These are phyloP conservation scores for Corydoras maculifer DNA, from an alignment of 2,113 vertebrate genomes.

Conservation along the genomic window DNA sequence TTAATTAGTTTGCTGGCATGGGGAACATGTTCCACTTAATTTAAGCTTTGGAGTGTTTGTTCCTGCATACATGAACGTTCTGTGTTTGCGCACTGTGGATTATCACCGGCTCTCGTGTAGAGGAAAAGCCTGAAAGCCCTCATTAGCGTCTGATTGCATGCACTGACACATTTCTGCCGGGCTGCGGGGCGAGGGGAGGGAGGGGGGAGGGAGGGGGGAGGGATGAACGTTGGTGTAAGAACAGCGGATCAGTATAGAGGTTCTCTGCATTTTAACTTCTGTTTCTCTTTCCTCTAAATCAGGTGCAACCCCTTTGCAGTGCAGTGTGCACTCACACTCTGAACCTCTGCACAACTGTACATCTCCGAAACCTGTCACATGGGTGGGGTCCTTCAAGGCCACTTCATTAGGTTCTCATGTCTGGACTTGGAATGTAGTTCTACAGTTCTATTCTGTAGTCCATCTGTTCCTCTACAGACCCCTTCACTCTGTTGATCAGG, in stretches of 20 bases:
- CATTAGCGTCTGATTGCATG: constrained; percentile 25
- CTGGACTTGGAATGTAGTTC: no score
- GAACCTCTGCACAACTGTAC: not conserved
- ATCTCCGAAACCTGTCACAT: no score
- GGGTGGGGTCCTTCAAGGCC: no score
- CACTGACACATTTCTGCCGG: not conserved
- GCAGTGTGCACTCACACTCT: not conserved
- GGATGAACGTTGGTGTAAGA: not conserved
- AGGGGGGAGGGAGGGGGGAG: not conserved
- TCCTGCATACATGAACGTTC: not conserved
- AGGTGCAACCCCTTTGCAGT: constrained; percentile 4
- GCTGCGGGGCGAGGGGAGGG: not conserved
- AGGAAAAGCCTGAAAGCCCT: constrained; percentile 13
- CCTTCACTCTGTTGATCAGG: no score
- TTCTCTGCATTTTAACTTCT: not conserved
- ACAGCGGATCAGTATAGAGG: not conserved
- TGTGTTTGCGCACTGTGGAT: constrained; percentile 1
- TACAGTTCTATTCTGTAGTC: no score
- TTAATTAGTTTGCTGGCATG: constrained; percentile 22
- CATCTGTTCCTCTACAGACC: no score
- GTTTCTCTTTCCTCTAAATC: not conserved
- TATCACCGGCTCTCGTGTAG: constrained; percentile 11
- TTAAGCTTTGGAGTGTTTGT: not conserved
- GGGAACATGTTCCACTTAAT: constrained; percentile 16
- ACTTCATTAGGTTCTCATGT: no score